Evolutionary conservation across 2,797 vertebrate species (phyloP), one percentile per base, ranked within the genome.

Genomic region (Dipus sagitta): DNA sequence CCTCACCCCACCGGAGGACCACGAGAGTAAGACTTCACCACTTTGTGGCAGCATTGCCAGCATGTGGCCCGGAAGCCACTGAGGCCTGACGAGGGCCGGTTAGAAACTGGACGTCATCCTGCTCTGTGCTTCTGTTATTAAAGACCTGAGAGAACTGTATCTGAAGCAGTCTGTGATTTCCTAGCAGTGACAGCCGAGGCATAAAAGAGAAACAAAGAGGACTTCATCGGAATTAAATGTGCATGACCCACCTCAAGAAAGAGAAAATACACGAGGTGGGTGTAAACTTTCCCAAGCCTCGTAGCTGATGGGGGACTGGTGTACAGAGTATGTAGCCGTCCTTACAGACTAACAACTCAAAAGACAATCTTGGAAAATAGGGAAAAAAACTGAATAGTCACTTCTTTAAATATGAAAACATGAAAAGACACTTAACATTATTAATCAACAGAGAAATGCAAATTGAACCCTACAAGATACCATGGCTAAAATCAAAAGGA

Each of bases 11-110:
- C n/a, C 14, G 14, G 90, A 82, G 21, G 70, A 76, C 87, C 86
- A 81, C 54, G 76, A 81, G 93, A 95, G 87, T 64, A 85, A 38
- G 71, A 94, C 47, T 91, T 77, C 26, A 91, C 86, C 85, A 90
- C 24, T 82, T 94, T 89, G 75, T 90, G 89, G 91, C 47, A 80
- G 34, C 65, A 52, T 5, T 42, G 82, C 80, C 91, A 91, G 85
- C 93, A 86, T 65, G 86, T 82, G 88, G 86, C 76, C 93, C 78
- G 71, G 86, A 94, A 94, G 88, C 70, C 79, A 93, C 0, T 11
- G 34, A 90, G 52, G 81, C 26, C 58, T 71, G 68, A 94, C 71
- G 92, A 76, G 21, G n/a, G 9, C 62, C 20, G 10, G 10, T 74
- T 70, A 78, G 81, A 86, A 92, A 94, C 42, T 24, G n/a, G 38